These are phyloP conservation scores for Agrypnia vestita DNA, from an alignment of 1,140 invertebrate genomes.

Conservation along the genomic window DNA sequence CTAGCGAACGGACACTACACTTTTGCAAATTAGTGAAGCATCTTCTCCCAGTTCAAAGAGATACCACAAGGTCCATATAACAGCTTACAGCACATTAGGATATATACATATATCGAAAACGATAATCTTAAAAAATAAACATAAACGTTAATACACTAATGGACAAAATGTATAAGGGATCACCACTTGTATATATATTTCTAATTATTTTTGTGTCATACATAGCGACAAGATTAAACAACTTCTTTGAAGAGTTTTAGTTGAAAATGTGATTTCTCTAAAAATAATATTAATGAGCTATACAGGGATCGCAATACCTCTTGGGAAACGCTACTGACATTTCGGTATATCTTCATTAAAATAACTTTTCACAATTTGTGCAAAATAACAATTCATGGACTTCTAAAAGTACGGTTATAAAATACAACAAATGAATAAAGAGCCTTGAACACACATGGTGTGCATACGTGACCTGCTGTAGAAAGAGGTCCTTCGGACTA, in stretches of 20 bases:
- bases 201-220: slow-evolving; percentile 21
- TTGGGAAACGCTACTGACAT: too few relatives aligned
- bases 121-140: slow-evolving; percentile 38
- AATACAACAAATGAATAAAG: too few relatives aligned
- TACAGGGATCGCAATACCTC: too few relatives aligned
- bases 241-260: slow-evolving; percentile 30
- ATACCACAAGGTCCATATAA: slow-evolving; percentile 6
- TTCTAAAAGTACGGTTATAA: too few relatives aligned
- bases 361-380: too few relatives aligned
- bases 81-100: slow-evolving; percentile 49
- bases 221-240: slow-evolving; percentile 4
- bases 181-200: slow-evolving; percentile 16
- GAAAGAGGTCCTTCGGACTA: too few relatives aligned
- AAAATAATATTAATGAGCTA: too few relatives aligned
- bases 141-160: slow-evolving; percentile 47
- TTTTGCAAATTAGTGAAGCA: background rate
- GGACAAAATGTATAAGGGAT: slow-evolving; percentile 44
- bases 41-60: slow-evolving; percentile 33
- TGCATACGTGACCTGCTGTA: too few relatives aligned
- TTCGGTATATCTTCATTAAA: too few relatives aligned
- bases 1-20: too few relatives aligned
- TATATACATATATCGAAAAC: slow-evolving; percentile 45
- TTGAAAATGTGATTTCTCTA: slow-evolving; percentile 4
- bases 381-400: too few relatives aligned
- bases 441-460: too few relatives aligned